Evolutionary conservation across 2,888 invertebrate species (phyloP), one percentile per base, ranked within the genome.

Genomic region (Hypomecis punctinalis): DNA sequence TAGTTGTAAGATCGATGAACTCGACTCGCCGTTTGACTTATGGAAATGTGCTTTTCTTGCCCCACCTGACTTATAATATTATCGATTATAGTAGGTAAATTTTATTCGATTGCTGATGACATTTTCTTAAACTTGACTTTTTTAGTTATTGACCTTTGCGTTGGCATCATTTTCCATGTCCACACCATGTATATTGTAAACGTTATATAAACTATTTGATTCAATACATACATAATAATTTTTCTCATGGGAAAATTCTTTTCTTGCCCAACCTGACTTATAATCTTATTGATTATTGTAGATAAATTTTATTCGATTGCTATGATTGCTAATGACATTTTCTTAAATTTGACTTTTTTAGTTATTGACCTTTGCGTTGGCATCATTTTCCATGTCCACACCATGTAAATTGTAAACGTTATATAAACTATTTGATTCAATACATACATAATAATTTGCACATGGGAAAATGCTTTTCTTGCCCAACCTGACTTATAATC

Each of bases 1-100:
- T 83, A 88, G 89, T 90, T 85, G 83, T 46, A 80, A 88, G 91
- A 89, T 83, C 92, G 88, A 88, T 85, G 92, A 92, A 91, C 92
- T 83, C 88, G 71, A 78, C 77, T 83, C 80, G 88, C 85, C 75
- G 87, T 87, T 90, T 91, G 90, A 88, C 90, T 90, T 92, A 91
- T 92, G 91, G 88, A 91, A 91, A 91, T 81, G 66, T 68, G 84
- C 80, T 88, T 88, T 88, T 89, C 87, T 86, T 85, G 83, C 83
- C 75, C 77, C 84, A 85, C 77, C 80, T 82, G 79, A 82, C 82
- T 83, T 80, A 85, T 40, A 52, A 33, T 40, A 40, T 52, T 52
- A 33, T 42, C 52, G 52, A 52, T 33, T 52, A n/a, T 23, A 40
- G 52, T 52, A 52, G 40, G 52, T 52, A 52, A 78, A 76, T 76